phyloP scores from a whole-genome alignment of 2,888 invertebrate species.

The Aleiodes alternator region DNA sequence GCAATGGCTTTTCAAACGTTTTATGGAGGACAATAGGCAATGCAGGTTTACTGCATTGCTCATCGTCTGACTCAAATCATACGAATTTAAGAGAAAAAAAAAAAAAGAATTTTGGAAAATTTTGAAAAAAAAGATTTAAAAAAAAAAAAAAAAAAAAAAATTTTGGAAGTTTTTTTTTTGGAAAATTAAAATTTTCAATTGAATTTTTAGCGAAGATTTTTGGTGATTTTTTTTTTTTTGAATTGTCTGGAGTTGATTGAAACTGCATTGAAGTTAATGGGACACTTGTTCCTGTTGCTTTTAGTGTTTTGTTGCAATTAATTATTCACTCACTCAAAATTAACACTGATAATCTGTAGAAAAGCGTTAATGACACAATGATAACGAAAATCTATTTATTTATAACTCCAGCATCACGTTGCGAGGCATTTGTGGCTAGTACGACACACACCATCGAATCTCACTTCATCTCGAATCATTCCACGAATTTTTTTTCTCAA shows the following conservation, averaged over 20 bases:
- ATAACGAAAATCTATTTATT: slow-evolving; percentile 41
- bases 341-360: slow-evolving; percentile 42
- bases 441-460: slow-evolving; percentile 24
- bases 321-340: slow-evolving; percentile 10
- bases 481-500: slow-evolving; percentile 2
- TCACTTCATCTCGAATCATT: slow-evolving; percentile 19
- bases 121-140: too few species aligned
- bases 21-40: background rate
- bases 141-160: background rate
- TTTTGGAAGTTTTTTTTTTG: too few species aligned
- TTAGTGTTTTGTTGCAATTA: background rate
- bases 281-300: background rate
- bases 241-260: slow-evolving; percentile 14
- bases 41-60: slow-evolving; percentile 33
- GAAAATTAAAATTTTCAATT: too few species aligned
- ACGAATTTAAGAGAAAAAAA: slow-evolving; percentile 34
- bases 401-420: slow-evolving; percentile 51
- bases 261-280: background rate
- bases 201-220: too few species aligned
- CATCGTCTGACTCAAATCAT: slow-evolving; percentile 23
- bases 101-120: background rate
- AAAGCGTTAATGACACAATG: slow-evolving; percentile 48
- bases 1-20: slow-evolving; percentile 31
- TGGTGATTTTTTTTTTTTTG: slow-evolving; percentile 8
- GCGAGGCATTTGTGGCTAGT: slow-evolving; percentile 53